These are phyloP conservation scores for Drosophila sturtevanti DNA, from an alignment of 1,140 invertebrate genomes.

Conservation along the genomic window DNA sequence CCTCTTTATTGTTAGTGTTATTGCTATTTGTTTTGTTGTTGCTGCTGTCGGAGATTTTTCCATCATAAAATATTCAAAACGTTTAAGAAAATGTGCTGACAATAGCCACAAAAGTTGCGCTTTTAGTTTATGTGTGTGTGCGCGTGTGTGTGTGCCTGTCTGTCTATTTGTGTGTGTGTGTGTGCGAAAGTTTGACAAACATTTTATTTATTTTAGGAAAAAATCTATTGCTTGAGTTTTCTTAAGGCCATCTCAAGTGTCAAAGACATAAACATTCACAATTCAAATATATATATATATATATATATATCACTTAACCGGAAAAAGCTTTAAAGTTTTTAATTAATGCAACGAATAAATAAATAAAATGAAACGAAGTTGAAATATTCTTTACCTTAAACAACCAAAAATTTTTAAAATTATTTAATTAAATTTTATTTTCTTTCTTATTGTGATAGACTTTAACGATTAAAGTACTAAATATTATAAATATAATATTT, in stretches of 20 bases:
- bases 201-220: constrained; percentile 8
- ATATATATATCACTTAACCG: not conserved
- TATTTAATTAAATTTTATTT: too few species aligned
- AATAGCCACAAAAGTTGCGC: constrained; percentile 52
- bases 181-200: constrained; percentile 9
- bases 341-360: not conserved
- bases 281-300: not conserved
- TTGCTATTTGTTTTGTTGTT: constrained; percentile 39
- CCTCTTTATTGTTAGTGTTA: constrained; percentile 41
- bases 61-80: constrained; percentile 60
- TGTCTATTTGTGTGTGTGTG: not conserved
- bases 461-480: too few species aligned
- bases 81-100: constrained; percentile 52
- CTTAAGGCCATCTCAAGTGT: constrained; percentile 7
- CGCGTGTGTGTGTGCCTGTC: not conserved
- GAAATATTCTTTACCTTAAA: not conserved
- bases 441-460: too few species aligned
- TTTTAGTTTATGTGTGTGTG: constrained; percentile 32
- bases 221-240: constrained; percentile 4
- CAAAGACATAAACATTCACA: not conserved
- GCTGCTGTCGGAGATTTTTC: constrained; percentile 42
- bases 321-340: not conserved
- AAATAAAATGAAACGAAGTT: not conserved
- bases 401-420: too few species aligned
- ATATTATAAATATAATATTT: too few species aligned